Conservation (phyloP, 2,113 vertebrate species). For the Eurypyga helias region DNA sequence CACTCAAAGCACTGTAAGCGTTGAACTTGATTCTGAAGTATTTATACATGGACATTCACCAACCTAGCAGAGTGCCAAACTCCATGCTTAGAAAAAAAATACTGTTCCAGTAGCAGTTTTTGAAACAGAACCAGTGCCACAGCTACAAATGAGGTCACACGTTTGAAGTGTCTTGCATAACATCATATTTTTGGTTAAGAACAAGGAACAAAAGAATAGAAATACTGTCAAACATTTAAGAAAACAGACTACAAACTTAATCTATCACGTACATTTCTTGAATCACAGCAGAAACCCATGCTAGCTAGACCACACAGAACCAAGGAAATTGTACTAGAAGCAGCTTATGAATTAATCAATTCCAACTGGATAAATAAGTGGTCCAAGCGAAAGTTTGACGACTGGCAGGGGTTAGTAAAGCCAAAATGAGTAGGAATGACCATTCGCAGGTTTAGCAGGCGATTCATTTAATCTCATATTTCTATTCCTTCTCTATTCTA, state of each 20-base stretch:
- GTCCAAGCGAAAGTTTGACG: not conserved
- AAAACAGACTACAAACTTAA: not conserved
- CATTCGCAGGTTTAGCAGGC: not conserved
- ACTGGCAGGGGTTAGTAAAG: not conserved
- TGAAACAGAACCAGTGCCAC: not conserved
- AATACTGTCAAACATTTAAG: not conserved
- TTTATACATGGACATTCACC: not conserved
- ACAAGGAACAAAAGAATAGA: not conserved
- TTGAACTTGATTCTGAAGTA: not conserved
- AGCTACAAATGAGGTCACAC: not conserved
- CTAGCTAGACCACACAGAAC: not conserved
- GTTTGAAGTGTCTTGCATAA: not conserved
- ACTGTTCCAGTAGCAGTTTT: not conserved
- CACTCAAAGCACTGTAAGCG: fast-evolving
- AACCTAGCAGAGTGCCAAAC: not conserved
- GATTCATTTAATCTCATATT: not conserved
- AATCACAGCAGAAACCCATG: not conserved
- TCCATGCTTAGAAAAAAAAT: not conserved
- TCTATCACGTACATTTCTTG: not conserved
- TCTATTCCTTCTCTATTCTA: not conserved
- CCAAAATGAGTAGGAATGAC: not conserved
- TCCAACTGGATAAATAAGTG: not conserved
- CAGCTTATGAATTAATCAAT: not conserved
- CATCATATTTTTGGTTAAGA: not conserved
- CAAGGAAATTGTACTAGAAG: not conserved